phyloP scores from a whole-genome alignment of 2,888 invertebrate genomes.

The Pherbina coryleti region DNA sequence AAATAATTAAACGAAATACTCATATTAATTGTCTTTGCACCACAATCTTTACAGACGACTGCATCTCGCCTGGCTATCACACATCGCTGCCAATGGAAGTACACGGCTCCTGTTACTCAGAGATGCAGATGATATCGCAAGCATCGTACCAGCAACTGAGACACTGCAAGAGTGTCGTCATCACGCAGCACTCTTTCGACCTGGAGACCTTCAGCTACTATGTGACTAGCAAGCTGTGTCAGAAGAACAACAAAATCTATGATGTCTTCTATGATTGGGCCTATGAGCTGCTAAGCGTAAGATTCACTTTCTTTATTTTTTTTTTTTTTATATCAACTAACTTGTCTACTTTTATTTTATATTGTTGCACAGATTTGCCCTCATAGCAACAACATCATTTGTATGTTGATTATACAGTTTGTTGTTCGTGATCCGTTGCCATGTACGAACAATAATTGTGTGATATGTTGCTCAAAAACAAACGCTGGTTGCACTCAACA shows the following conservation, averaged over 20 bases:
- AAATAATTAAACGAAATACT: no score
- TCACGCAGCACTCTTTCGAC: conserved; percentile 69
- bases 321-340: background rate
- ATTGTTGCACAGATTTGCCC: conserved; percentile 61
- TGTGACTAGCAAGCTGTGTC: conserved; percentile 68
- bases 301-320: background rate
- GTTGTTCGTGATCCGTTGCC: conserved; percentile 67
- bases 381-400: conserved; percentile 63
- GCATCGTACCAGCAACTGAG: conserved; percentile 66
- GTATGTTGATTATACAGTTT: conserved; percentile 68
- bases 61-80: conserved; percentile 69
- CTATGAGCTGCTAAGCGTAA: conserved; percentile 66
- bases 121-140: conserved; percentile 70
- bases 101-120: conserved; percentile 69
- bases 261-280: conserved; percentile 70
- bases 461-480: conserved; percentile 63
- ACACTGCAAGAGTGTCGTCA: conserved; percentile 63
- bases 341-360: background rate
- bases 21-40: no score
- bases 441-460: conserved; percentile 57
- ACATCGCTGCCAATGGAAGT: conserved; percentile 69
- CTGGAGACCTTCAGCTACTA: conserved; percentile 69
- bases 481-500: conserved; percentile 65
- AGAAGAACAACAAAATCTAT: conserved; percentile 68
- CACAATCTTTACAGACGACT: conserved; percentile 60